A percentile compares a stretch with the other conserved stretches of the same genome.
These are phyloP conservation scores for Dendrocincla tyrannina DNA, from an alignment of 2,797 vertebrate genomes.

Conservation along the genomic window DNA sequence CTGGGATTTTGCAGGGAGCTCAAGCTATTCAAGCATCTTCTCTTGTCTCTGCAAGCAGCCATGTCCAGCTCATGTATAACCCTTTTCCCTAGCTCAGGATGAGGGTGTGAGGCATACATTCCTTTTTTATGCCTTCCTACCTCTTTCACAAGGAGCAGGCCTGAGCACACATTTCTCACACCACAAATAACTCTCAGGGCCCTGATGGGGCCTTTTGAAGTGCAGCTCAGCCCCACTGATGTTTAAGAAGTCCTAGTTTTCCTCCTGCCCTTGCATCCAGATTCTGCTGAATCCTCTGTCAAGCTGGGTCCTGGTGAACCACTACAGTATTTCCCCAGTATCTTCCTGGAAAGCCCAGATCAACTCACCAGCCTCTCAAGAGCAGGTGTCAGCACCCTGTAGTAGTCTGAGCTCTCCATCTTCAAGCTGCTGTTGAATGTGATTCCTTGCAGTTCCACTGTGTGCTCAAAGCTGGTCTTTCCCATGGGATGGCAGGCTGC, in stretches of 20 bases:
- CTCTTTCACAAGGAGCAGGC: not conserved
- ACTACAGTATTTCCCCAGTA: not conserved
- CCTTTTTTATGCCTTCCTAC: not conserved
- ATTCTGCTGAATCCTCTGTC: not conserved
- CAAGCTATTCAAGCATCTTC: not conserved
- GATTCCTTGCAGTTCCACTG: constrained; percentile 85
- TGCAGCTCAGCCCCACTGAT: not conserved
- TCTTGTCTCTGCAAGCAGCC: not conserved
- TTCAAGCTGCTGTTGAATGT: constrained; percentile 79
- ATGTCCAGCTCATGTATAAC: not conserved
- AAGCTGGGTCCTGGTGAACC: not conserved
- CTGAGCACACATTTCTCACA: not conserved
- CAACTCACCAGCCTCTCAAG: constrained; percentile 84
- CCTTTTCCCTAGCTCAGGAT: not conserved
- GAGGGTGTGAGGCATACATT: not conserved
- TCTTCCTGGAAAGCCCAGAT: not conserved
- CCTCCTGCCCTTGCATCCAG: not conserved
- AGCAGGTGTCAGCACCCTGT: constrained; percentile 78
- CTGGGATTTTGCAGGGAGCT: not conserved
- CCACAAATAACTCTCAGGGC: not conserved
- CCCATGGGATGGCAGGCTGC: constrained; percentile 81
- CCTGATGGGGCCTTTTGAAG: fast-evolving
- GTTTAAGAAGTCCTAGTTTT: not conserved
- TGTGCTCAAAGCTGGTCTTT: constrained; percentile 86
- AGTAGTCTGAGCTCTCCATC: constrained; percentile 78